Conservation (phyloP, 2,888 invertebrate species). For the Tinea pellionella region DNA sequence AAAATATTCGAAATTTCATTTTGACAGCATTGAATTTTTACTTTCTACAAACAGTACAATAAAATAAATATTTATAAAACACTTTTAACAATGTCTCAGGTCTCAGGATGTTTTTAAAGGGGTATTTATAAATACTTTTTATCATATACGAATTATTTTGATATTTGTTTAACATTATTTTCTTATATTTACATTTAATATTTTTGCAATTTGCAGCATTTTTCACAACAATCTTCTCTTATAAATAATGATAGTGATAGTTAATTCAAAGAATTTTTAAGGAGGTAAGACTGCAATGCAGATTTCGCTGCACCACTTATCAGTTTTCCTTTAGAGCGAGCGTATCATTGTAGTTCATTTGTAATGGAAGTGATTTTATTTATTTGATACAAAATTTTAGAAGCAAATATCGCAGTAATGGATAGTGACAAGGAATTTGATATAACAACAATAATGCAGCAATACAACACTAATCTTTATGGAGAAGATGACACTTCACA, state of each 20-base stretch:
- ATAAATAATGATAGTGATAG: background rate
- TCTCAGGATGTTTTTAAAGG: background rate
- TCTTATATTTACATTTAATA: background rate
- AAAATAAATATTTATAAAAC: background rate
- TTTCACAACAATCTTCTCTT: background rate
- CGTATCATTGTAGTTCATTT: too few relatives aligned
- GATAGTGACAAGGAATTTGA: constrained; percentile 42
- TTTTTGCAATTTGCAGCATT: background rate
- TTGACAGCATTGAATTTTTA: constrained; percentile 2
- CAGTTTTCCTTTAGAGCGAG: too few relatives aligned
- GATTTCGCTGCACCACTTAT: background rate
- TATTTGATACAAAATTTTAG: too few relatives aligned
- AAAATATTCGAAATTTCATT: background rate
- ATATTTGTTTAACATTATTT: background rate
- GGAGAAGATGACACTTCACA: constrained; percentile 62
- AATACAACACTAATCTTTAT: constrained; percentile 45
- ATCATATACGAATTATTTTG: background rate
- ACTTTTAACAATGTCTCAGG: constrained; percentile 1
- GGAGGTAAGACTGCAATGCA: background rate
- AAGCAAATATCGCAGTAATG: background rate
- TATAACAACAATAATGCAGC: constrained; percentile 38
- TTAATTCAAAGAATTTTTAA: background rate
- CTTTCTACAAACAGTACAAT: constrained; percentile 2
- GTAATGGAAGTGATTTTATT: too few relatives aligned
- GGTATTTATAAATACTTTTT: background rate